phyloP scores from a whole-genome alignment of 2,113 vertebrate genomes.

The Anser brachyrhynchus region DNA sequence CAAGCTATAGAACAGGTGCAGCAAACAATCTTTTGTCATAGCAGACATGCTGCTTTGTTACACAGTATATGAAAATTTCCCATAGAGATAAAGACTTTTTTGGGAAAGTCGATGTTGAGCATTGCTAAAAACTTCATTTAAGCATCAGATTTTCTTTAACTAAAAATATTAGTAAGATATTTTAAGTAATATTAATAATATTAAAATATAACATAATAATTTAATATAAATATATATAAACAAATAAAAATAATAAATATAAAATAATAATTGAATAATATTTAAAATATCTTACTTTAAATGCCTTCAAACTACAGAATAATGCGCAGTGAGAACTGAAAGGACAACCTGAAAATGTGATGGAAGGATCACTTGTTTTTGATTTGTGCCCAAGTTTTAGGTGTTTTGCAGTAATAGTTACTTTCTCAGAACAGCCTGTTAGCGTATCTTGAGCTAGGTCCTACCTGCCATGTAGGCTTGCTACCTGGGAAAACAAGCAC shows the following conservation, averaged over 20 bases:
- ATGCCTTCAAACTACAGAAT: not conserved
- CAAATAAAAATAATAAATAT: too few relatives aligned
- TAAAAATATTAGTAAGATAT: not conserved
- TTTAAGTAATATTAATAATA: too few relatives aligned
- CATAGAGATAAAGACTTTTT: not conserved
- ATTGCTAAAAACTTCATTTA: not conserved
- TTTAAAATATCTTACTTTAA: not conserved
- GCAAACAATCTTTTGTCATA: fast-evolving
- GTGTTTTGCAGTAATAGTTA: not conserved
- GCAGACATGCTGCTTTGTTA: not conserved
- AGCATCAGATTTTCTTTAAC: not conserved
- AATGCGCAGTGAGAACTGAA: not conserved
- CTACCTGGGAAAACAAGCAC: not conserved
- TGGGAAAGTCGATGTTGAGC: not conserved
- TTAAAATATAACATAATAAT: too few relatives aligned
- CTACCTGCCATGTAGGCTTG: not conserved
- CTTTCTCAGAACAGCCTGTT: fast-evolving
- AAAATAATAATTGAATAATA: too few relatives aligned
- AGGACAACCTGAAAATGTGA: not conserved
- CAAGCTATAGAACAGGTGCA: not conserved
- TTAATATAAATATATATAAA: too few relatives aligned
- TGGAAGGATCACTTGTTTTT: not conserved
- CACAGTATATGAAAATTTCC: not conserved
- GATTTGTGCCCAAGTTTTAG: not conserved
- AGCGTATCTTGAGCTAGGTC: not conserved